Conservation (phyloP, 2,113 vertebrate species). For the Fregetta grallaria region DNA sequence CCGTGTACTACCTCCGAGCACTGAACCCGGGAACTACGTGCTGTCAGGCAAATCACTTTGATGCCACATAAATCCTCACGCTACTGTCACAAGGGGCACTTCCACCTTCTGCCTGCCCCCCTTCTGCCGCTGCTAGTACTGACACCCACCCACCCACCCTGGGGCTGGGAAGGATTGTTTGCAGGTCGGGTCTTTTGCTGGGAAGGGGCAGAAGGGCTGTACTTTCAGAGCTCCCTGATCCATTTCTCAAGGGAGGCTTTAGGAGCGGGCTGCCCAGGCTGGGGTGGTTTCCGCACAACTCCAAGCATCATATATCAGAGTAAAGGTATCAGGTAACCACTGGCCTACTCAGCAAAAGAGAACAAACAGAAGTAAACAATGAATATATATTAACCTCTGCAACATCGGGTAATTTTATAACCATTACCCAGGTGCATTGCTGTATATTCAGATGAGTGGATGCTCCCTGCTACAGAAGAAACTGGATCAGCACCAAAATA, state of each 20-base stretch:
- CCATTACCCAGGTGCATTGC: not conserved
- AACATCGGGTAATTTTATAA: not conserved
- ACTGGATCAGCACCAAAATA: not conserved
- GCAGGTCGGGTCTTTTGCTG: not conserved
- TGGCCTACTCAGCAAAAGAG: not conserved
- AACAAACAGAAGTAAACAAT: not conserved
- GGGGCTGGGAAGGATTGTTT: not conserved
- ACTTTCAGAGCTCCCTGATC: not conserved
- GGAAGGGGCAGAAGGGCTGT: no score
- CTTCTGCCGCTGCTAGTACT: not conserved
- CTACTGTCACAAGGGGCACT: not conserved
- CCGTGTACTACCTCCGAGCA: not conserved
- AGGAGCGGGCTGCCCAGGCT: not conserved
- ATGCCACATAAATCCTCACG: not conserved
- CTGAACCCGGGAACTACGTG: not conserved
- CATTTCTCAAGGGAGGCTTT: not conserved
- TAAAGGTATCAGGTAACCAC: not conserved
- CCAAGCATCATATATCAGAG: not conserved
- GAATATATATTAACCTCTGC: not conserved
- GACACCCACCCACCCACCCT: accelerated
- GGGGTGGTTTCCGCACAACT: not conserved
- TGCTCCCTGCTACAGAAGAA: not conserved
- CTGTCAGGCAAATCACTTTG: not conserved
- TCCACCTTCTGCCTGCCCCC: not conserved
- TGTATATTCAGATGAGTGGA: not conserved